Conservation (phyloP, 2,113 vertebrate genomes). For the Platanista minor region DNA sequence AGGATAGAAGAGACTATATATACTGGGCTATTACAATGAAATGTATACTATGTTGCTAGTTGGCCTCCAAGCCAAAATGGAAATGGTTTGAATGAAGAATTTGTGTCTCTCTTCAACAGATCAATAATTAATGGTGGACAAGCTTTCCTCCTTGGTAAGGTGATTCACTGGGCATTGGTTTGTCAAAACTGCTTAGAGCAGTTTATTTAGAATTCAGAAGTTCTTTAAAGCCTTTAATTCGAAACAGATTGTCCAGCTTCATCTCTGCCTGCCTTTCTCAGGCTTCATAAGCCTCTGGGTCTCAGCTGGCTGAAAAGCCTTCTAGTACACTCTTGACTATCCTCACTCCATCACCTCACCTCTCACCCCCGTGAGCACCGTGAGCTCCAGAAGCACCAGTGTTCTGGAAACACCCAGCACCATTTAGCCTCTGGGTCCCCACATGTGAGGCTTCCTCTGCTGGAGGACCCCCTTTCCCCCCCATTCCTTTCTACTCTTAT, state of each 20-base stretch:
- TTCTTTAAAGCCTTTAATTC: conserved; percentile 2
- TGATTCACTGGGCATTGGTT: not conserved
- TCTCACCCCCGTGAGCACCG: accelerated
- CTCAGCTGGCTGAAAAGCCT: not conserved
- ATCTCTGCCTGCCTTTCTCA: not conserved
- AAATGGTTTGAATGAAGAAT: conserved; percentile 34
- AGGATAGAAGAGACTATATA: not conserved
- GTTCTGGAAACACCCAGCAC: not conserved
- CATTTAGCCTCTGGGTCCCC: accelerated
- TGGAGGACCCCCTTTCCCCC: not conserved
- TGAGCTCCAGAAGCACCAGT: not conserved
- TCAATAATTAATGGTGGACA: not conserved
- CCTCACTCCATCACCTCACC: not conserved
- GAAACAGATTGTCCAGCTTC: not conserved
- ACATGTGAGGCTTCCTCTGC: not conserved
- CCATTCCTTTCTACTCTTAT: not conserved
- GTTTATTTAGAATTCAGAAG: not conserved
- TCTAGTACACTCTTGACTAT: not conserved
- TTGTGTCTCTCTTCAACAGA: not conserved
- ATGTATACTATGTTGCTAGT: not conserved
- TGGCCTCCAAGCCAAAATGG: not conserved
- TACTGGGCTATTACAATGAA: not conserved
- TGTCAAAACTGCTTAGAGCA: conserved; percentile 33
- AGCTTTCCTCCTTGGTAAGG: not conserved
- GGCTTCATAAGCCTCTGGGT: not conserved